Percentiles rank a stretch among this genome's conserved stretches.
Evolutionary conservation across 2,797 vertebrate genomes (phyloP).

Genomic region (Alca torda): DNA sequence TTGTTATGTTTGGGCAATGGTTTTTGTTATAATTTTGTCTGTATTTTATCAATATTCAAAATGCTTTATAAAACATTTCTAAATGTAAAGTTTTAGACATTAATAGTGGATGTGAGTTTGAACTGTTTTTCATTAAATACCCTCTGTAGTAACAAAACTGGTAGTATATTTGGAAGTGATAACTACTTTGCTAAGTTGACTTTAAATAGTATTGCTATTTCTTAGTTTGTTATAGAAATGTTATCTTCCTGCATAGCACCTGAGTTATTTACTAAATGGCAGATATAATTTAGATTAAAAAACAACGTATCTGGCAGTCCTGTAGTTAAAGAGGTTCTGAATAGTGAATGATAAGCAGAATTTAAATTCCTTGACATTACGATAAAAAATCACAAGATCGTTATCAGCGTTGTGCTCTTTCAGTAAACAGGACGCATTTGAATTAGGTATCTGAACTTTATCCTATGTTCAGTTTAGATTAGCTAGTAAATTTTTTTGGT

Average conservation of each 20-base stretch:
- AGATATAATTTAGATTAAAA: neutral
- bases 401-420: neutral
- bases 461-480: neutral
- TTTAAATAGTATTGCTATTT: neutral
- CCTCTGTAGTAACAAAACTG: neutral
- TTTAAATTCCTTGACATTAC: neutral
- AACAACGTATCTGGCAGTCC: neutral
- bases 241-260: neutral
- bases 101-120: neutral
- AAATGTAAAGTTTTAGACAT: neutral
- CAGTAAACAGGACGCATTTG: neutral
- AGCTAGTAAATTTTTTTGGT: neutral
- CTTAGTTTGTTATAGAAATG: neutral
- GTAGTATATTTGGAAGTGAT: neutral
- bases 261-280: neutral
- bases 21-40: neutral
- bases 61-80: neutral
- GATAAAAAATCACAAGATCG: neutral
- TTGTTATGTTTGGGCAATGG: neutral
- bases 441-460: neutral
- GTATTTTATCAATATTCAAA: neutral
- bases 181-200: neutral
- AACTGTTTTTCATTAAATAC: neutral
- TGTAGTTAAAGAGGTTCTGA: neutral
- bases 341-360: neutral